phyloP scores from a whole-genome alignment of 2,797 vertebrate species.

The Triplophysa yarkandensis region DNA sequence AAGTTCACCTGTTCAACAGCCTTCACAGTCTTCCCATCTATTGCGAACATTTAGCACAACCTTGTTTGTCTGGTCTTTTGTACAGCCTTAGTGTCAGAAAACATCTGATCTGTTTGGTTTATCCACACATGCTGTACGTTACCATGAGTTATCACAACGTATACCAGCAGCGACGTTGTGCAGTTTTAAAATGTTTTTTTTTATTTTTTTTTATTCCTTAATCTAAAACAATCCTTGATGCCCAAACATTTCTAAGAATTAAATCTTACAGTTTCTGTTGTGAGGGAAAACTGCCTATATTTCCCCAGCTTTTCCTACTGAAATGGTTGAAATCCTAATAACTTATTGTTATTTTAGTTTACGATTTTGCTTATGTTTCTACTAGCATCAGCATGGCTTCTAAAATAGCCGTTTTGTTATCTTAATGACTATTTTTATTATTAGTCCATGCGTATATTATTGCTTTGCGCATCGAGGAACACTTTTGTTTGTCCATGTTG shows the following conservation, averaged over 20 bases:
- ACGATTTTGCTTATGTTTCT: slow-evolving; percentile 14
- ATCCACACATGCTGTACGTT: slow-evolving; percentile 5
- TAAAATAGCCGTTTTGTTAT: slow-evolving; percentile 14
- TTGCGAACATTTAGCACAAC: slow-evolving; percentile 20
- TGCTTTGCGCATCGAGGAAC: slow-evolving; percentile 55
- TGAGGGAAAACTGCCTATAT: slow-evolving; percentile 29
- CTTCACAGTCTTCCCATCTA: slow-evolving; percentile 16
- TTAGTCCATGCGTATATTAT: slow-evolving; percentile 43
- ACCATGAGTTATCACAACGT: slow-evolving; percentile 53
- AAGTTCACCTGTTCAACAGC: slow-evolving; percentile 8
- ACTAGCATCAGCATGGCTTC: slow-evolving; percentile 10
- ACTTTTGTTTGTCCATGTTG: slow-evolving; percentile 59
- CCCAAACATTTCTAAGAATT: not conserved
- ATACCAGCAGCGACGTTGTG: slow-evolving; percentile 30
- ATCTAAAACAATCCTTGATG: not conserved
- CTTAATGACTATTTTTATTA: slow-evolving; percentile 20
- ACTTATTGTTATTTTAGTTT: slow-evolving; percentile 41
- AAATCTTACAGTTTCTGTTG: slow-evolving; percentile 20
- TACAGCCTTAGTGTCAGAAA: not conserved
- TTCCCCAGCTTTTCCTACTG: slow-evolving; percentile 33
- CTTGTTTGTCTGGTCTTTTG: slow-evolving; percentile 19
- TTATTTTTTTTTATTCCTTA: not conserved
- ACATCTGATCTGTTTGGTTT: slow-evolving; percentile 31
- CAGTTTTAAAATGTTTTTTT: not conserved
- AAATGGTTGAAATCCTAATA: slow-evolving; percentile 27